Evolutionary conservation across 2,797 vertebrate species (phyloP).

Genomic region (Enteromius afrohamiltoni): DNA sequence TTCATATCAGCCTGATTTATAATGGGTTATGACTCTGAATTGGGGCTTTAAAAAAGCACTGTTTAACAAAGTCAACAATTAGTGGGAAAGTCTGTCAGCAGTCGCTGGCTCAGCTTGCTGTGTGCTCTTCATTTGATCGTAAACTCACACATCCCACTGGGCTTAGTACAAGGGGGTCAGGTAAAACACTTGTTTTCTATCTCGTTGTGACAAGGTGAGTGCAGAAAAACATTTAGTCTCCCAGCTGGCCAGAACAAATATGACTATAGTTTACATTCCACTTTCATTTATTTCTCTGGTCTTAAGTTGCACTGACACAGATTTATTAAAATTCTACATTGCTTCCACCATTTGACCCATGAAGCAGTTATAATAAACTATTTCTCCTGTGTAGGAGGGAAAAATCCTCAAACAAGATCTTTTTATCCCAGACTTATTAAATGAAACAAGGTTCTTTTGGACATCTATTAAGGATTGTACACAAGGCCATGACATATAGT

Average conservation of each 20-base stretch:
- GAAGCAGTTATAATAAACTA: constrained; percentile 49
- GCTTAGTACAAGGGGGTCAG: constrained; percentile 60
- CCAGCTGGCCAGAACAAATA: constrained; percentile 30
- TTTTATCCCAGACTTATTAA: constrained; percentile 24
- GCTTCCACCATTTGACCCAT: constrained; percentile 32
- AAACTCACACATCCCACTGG: constrained; percentile 63
- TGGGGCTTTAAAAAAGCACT: constrained; percentile 51
- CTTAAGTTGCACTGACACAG: constrained; percentile 31
- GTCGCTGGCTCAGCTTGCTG: constrained; percentile 54
- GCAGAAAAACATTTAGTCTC: constrained; percentile 59
- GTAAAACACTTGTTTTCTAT: constrained; percentile 55
- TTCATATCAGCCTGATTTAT: constrained; percentile 60
- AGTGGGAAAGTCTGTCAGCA: constrained; percentile 62
- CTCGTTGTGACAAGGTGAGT: constrained; percentile 53
- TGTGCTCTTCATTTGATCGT: constrained; percentile 58
- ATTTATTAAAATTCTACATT: constrained; percentile 51
- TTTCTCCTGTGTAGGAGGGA: constrained; percentile 33
- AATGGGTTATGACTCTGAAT: constrained; percentile 56
- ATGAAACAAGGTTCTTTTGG: constrained; percentile 34
- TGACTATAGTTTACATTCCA: constrained; percentile 31
- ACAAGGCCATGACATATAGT: neutral
- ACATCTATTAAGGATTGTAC: constrained; percentile 1
- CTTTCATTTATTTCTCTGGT: constrained; percentile 44
- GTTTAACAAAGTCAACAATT: constrained; percentile 70
- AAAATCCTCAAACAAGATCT: constrained; percentile 27